Percentiles rank a stretch among this genome's conserved stretches.
phyloP scores from a whole-genome alignment of 2,888 invertebrate species.

The Oxyscelio sp. region DNA sequence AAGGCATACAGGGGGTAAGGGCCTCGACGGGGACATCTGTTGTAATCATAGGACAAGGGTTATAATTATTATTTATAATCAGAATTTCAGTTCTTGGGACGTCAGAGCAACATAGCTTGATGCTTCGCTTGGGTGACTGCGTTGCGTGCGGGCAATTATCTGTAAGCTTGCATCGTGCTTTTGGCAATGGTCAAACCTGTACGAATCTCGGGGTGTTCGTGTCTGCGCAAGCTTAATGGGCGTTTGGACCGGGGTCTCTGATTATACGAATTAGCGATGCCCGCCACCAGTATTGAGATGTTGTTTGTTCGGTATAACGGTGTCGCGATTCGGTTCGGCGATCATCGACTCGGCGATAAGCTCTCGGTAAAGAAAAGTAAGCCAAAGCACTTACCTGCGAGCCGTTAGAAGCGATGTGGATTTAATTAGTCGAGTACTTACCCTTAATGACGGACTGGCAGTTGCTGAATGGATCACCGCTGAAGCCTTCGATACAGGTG shows the following conservation, averaged over 20 bases:
- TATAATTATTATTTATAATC: conserved; percentile 14
- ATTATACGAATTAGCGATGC: conserved; percentile 71
- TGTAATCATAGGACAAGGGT: conserved; percentile 44
- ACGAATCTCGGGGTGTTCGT: conserved; percentile 57
- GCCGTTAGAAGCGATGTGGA: conserved; percentile 36
- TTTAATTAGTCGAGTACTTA: conserved; percentile 77
- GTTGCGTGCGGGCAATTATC: conserved; percentile 32
- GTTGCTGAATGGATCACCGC: conserved; percentile 90
- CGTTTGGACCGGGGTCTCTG: conserved; percentile 24
- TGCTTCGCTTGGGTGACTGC: conserved; percentile 29
- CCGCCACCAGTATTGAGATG: conserved; percentile 78
- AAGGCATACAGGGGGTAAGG: conserved; percentile 89
- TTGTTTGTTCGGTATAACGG: conserved; percentile 21
- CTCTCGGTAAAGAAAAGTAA: conserved; percentile 48
- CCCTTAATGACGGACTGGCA: conserved; percentile 85
- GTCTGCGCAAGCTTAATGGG: conserved; percentile 41
- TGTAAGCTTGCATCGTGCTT: conserved; percentile 44
- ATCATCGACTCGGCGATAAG: conserved; percentile 58
- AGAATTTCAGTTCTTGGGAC: not conserved
- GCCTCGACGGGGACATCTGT: conserved; percentile 60
- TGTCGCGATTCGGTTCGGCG: conserved; percentile 15
- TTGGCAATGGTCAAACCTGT: conserved; percentile 42
- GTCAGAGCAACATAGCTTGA: conserved; percentile 8
- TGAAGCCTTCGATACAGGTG: conserved; percentile 89
- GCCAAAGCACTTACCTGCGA: conserved; percentile 82